Percentiles rank a stretch among this genome's conserved stretches.
Evolutionary conservation across 2,888 invertebrate genomes (phyloP).

Genomic region (Octodonta nipae): DNA sequence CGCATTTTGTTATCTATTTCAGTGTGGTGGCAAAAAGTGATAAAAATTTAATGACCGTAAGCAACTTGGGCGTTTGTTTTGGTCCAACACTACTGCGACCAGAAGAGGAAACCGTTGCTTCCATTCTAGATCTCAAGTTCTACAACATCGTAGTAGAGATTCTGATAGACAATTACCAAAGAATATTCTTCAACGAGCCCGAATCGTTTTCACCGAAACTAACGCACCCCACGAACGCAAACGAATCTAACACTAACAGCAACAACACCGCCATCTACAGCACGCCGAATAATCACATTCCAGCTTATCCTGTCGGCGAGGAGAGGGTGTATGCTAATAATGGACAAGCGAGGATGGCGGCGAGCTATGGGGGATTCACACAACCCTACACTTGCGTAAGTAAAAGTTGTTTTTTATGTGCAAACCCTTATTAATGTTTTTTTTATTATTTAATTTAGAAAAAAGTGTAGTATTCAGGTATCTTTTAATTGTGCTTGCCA

Average conservation of each 20-base stretch:
- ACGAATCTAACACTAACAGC: slow-evolving; percentile 7
- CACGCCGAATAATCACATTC: slow-evolving; percentile 19
- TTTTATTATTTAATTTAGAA: slow-evolving; percentile 2
- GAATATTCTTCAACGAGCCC: slow-evolving; percentile 48
- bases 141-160: slow-evolving; percentile 97
- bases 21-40: slow-evolving; percentile 73
- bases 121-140: slow-evolving; percentile 97
- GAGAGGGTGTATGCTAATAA: slow-evolving; percentile 13
- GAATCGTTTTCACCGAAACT: slow-evolving; percentile 11
- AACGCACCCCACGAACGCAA: slow-evolving; percentile 5
- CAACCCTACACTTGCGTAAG: slow-evolving; percentile 24
- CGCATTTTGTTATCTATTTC: too few species aligned
- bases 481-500: too few species aligned
- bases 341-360: slow-evolving; percentile 14
- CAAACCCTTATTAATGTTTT: too few species aligned
- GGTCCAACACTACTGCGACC: slow-evolving; percentile 91
- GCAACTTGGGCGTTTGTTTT: slow-evolving; percentile 95
- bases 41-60: slow-evolving; percentile 91
- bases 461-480: too few species aligned
- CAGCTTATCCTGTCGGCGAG: slow-evolving; percentile 14
- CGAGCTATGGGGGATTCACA: slow-evolving; percentile 17
- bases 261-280: slow-evolving; percentile 10
- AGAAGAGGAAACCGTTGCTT: slow-evolving; percentile 92
- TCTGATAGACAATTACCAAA: slow-evolving; percentile 76
- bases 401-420: too few species aligned